Evolutionary conservation across 1,140 invertebrate species (phyloP), one percentile per base, ranked within the genome.

Genomic region (Sipha flava): DNA sequence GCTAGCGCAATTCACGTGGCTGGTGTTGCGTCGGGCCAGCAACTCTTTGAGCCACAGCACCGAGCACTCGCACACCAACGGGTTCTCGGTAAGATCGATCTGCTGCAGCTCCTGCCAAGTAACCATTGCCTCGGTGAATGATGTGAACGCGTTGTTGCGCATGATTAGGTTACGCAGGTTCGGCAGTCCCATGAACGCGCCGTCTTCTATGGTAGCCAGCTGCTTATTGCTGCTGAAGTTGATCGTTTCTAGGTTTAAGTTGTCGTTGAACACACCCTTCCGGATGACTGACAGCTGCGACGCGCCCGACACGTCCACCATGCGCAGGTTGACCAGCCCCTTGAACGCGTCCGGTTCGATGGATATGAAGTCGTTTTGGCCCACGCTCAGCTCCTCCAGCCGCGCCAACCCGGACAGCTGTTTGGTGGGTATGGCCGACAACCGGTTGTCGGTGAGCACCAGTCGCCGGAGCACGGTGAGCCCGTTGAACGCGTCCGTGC

Each of bases 1-100:
- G 49, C 89, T 89, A 0, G 89, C 87, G 83, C 94, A 96, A 37
- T 93, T 88, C 3, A 95, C 90, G 49, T 90, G 89, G 43, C 89
- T 92, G 23, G 90, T 89, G 83, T 94, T 94, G 49, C 92, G 87
- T 1, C 89, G 82, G 73, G 81, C 87, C 9, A 94, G 86, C n/a
- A 94, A 86, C 80, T 93, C 91, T 10, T 91, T 88, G 54, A 95
- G 86, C 94, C 94, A 96, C 43, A 93, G 85, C 4, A 95, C 83
- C 77, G 90, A 89, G 83, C 94, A 95, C 82, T 91, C 90, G 84
- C 94, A 96, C n/a, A 90, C 85, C 14, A 96, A 86, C 0, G 93
- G 93, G 83, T 95, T 95, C 81, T 94, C 93, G 16, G 92, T 91
- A 7, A 96, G 86, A 81, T 95, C 93, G 12, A 95, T 83, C 6